Evolutionary conservation across 1,140 invertebrate species (phyloP).

Genomic region (Dryas iulia): DNA sequence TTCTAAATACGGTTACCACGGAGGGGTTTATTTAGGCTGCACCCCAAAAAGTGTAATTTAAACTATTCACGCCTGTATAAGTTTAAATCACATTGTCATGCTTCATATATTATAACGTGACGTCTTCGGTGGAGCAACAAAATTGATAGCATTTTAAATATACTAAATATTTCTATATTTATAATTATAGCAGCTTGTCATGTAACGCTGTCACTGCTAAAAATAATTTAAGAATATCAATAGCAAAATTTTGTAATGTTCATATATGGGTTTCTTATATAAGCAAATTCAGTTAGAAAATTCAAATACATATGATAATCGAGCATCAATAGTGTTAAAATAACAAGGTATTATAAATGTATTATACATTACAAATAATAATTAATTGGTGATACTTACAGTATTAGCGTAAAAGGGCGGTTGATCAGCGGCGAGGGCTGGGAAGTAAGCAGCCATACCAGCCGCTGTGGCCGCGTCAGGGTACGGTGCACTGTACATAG

Average conservation of each 20-base stretch:
- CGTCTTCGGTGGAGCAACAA: neutral
- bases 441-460: slow-evolving; percentile 90
- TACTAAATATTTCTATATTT: neutral
- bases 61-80: neutral
- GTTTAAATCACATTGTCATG: slow-evolving; percentile 1
- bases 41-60: neutral
- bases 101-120: neutral
- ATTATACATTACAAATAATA: neutral
- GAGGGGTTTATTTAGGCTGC: neutral
- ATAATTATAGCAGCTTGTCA: neutral
- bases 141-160: neutral
- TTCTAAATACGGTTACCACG: neutral
- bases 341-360: too few species aligned
- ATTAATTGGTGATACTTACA: slow-evolving; percentile 81
- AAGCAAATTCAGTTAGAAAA: too few species aligned
- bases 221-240: neutral
- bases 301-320: too few species aligned
- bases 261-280: too few species aligned
- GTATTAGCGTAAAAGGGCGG: slow-evolving; percentile 90
- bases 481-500: slow-evolving; percentile 89
- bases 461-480: slow-evolving; percentile 87
- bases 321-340: too few species aligned
- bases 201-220: neutral
- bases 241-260: neutral
- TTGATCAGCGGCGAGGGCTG: slow-evolving; percentile 88